A percentile compares a stretch with the other conserved stretches of the same genome.
Evolutionary conservation across 2,113 vertebrate genomes (phyloP).

Genomic region (Catharus minimus): DNA sequence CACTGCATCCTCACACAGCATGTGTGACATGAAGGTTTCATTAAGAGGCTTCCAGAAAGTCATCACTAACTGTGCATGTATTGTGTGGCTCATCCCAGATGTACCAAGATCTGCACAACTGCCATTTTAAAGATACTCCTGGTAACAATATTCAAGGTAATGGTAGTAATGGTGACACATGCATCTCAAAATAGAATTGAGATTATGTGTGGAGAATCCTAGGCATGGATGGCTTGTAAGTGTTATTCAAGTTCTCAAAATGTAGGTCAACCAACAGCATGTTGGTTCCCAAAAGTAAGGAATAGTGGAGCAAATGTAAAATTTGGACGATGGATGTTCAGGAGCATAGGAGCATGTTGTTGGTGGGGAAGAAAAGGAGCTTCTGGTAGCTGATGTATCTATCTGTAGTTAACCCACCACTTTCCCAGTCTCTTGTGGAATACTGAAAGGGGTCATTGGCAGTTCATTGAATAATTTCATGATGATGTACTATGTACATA

Average conservation of each 20-base stretch:
- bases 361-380: background rate
- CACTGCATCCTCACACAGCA: background rate
- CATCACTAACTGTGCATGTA: background rate
- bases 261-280: background rate
- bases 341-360: background rate
- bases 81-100: background rate
- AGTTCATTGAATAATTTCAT: background rate
- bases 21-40: background rate
- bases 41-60: background rate
- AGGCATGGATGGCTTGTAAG: background rate
- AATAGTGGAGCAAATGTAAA: background rate
- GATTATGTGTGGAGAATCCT: background rate
- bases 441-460: background rate
- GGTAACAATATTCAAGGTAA: background rate
- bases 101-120: background rate
- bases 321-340: background rate
- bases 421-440: background rate
- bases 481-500: fast-evolving
- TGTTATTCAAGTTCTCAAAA: background rate
- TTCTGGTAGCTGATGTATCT: background rate
- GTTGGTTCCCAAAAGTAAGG: background rate
- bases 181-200: background rate
- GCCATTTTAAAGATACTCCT: background rate
- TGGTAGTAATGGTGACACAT: background rate
- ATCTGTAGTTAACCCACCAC: background rate